These are phyloP conservation scores for Dascyllus trimaculatus DNA, from an alignment of 2,113 vertebrate species.

Conservation along the genomic window DNA sequence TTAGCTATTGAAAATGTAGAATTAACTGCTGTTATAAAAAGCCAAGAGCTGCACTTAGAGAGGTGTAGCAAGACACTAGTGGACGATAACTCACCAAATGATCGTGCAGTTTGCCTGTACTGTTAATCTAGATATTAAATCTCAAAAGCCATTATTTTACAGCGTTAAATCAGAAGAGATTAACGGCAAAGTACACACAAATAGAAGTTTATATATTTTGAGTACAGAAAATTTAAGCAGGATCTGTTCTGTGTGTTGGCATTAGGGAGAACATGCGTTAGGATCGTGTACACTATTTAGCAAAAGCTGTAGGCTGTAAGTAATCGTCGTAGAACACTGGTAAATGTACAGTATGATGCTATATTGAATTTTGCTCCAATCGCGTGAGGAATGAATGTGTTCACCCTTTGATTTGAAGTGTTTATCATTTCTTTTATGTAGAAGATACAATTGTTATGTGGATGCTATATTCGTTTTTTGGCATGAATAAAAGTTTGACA, in stretches of 20 bases:
- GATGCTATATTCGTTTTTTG: conserved; percentile 73
- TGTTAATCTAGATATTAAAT: conserved; percentile 47
- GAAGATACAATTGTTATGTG: conserved; percentile 65
- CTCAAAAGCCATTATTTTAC: conserved; percentile 61
- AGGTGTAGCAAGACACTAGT: conserved; percentile 5
- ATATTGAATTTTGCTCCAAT: conserved; percentile 8
- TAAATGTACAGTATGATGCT: conserved; percentile 62
- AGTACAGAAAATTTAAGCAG: conserved; percentile 43
- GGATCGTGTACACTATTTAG: conserved; percentile 57
- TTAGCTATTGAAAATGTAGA: conserved; percentile 49
- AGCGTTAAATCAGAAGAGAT: conserved; percentile 42
- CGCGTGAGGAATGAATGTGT: conserved; percentile 52
- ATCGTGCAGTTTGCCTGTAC: conserved; percentile 38
- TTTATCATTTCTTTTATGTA: conserved; percentile 60
- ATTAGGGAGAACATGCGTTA: conserved; percentile 1
- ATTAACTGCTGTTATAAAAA: conserved; percentile 7
- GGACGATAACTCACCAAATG: conserved; percentile 22
- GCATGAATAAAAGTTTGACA: conserved; percentile 82
- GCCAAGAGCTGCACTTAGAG: conserved; percentile 34
- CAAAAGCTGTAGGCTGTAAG: conserved; percentile 42
- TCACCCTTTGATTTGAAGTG: conserved; percentile 33
- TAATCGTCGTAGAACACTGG: conserved; percentile 50
- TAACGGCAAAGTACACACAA: conserved; percentile 25
- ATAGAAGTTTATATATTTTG: conserved; percentile 74
- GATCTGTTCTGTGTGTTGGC: conserved; percentile 32